Evolutionary conservation across 1,140 invertebrate species (phyloP).

Genomic region (Drosophila novamexicana): DNA sequence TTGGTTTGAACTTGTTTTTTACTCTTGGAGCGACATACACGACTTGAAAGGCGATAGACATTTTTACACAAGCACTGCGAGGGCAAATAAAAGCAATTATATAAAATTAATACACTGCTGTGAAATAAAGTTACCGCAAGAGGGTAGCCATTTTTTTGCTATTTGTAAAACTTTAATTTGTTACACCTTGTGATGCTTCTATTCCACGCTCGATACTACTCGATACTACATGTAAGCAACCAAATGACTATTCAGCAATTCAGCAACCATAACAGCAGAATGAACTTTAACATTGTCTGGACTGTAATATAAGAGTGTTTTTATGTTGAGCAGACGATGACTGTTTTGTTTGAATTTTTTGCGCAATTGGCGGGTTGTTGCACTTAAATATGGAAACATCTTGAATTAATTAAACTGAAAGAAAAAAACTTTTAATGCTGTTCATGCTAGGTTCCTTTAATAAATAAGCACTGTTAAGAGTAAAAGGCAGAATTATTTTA

Average conservation of each 20-base stretch:
- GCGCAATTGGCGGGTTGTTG: too few relatives aligned
- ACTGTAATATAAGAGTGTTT: constrained; percentile 5
- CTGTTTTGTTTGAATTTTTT: neutral
- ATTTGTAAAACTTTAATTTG: constrained; percentile 30
- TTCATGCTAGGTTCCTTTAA: neutral
- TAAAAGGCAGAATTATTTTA: neutral
- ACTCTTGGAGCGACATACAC: constrained; percentile 14
- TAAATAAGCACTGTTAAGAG: neutral
- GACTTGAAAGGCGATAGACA: constrained; percentile 1
- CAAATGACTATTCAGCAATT: constrained; percentile 35
- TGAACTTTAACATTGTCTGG: constrained; percentile 5
- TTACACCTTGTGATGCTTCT: constrained; percentile 43
- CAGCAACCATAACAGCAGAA: constrained; percentile 25
- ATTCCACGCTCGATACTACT: constrained; percentile 40
- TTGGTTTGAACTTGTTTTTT: constrained; percentile 28
- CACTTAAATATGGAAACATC: too few relatives aligned
- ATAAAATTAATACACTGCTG: neutral
- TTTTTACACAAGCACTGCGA: neutral
- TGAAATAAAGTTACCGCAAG: neutral
- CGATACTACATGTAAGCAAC: constrained; percentile 29
- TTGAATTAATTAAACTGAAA: too few relatives aligned
- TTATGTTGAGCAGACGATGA: neutral
- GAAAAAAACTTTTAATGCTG: too few relatives aligned
- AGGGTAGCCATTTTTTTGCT: constrained; percentile 34
- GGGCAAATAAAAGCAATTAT: neutral